phyloP scores from a whole-genome alignment of 2,797 vertebrate species.

The Tiaroga cobitis region DNA sequence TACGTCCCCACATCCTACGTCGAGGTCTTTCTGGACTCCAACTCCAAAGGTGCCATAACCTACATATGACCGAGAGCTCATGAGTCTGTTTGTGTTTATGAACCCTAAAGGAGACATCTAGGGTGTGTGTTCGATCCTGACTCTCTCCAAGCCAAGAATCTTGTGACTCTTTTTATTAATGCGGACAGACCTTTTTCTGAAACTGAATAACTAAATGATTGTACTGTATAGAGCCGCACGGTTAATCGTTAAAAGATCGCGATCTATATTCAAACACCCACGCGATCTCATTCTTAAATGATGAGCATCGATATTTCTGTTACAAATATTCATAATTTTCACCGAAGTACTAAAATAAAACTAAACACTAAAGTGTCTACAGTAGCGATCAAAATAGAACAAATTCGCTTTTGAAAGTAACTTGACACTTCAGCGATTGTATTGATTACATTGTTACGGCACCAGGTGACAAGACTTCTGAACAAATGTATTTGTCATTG shows the following conservation, averaged over 20 bases:
- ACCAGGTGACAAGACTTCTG: too few species aligned
- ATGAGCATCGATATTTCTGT: background rate
- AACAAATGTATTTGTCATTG: too few species aligned
- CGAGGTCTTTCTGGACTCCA: constrained; percentile 98
- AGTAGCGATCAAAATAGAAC: too few species aligned
- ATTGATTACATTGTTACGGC: too few species aligned
- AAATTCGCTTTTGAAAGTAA: too few species aligned
- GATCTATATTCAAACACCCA: too few species aligned
- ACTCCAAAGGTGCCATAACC: constrained; percentile 99
- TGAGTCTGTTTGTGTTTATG: background rate
- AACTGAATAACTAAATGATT: constrained; percentile 34
- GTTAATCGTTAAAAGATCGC: background rate
- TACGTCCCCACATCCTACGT: constrained; percentile 97
- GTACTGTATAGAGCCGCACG: background rate
- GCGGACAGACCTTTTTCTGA: background rate
- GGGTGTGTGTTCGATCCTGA: background rate
- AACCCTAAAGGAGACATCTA: background rate
- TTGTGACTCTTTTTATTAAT: constrained; percentile 20
- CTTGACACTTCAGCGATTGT: too few species aligned
- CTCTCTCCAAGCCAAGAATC: constrained; percentile 3
- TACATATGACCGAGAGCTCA: constrained; percentile 85
- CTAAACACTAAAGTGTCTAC: too few species aligned
- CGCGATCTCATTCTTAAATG: too few species aligned
- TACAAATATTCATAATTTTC: too few species aligned
- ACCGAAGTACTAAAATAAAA: too few species aligned